phyloP scores from a whole-genome alignment of 2,113 vertebrate species.

The Fregata magnificens region DNA sequence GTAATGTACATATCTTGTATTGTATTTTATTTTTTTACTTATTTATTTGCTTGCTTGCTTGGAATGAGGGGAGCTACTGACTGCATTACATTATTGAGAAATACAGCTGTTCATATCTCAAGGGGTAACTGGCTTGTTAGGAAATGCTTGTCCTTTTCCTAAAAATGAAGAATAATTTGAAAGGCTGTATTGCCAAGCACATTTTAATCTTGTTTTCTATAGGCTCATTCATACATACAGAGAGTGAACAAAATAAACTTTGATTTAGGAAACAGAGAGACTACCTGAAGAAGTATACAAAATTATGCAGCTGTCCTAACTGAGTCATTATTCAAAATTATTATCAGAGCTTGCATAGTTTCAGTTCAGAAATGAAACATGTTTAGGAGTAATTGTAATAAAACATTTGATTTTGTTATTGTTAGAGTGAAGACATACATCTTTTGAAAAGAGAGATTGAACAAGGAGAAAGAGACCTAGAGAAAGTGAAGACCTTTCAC shows the following conservation, averaged over 20 bases:
- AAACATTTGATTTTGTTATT: not conserved
- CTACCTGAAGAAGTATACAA: not conserved
- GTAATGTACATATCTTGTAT: not conserved
- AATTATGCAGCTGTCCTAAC: not conserved
- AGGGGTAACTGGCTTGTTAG: not conserved
- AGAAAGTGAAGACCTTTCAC: slow-evolving; percentile 71
- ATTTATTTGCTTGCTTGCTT: not conserved
- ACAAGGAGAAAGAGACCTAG: slow-evolving; percentile 70
- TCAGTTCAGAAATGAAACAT: not conserved
- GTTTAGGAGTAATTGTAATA: not conserved
- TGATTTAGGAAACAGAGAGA: not conserved
- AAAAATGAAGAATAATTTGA: not conserved
- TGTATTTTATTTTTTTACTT: not conserved
- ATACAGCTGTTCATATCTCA: not conserved
- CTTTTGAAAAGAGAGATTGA: slow-evolving; percentile 78
- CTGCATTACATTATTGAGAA: not conserved
- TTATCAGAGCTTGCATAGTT: not conserved
- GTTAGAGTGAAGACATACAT: slow-evolving; percentile 77
- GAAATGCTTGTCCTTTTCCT: not conserved
- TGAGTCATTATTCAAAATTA: not conserved
- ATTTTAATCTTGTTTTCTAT: not conserved
- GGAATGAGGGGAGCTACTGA: not conserved
- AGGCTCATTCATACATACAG: not conserved
- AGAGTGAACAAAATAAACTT: not conserved
- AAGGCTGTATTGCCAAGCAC: not conserved